These are phyloP conservation scores for Andrena fulva DNA, from an alignment of 2,888 invertebrate genomes.

Conservation along the genomic window DNA sequence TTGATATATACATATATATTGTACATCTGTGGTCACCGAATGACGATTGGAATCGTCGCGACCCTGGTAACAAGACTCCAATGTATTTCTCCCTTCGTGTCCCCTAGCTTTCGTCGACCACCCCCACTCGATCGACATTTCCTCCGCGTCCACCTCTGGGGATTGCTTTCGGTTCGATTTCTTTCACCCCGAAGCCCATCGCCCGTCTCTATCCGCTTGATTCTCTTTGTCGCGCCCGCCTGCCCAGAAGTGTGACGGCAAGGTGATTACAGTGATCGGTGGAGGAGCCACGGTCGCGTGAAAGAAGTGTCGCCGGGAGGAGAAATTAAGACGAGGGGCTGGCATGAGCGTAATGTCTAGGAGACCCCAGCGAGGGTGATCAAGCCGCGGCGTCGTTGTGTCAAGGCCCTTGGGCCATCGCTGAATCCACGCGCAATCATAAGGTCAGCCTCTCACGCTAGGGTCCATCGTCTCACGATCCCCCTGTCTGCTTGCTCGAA, in stretches of 20 bases:
- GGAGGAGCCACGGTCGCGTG: slow-evolving; percentile 17
- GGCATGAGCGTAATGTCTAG: slow-evolving; percentile 33
- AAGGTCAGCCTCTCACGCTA: slow-evolving; percentile 74
- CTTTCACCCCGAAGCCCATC: slow-evolving; percentile 1
- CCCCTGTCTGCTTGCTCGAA: slow-evolving; percentile 59
- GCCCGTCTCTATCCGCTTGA: not conserved
- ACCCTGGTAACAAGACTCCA: slow-evolving; percentile 23
- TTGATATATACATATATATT: too few relatives aligned
- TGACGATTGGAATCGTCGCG: slow-evolving; percentile 5
- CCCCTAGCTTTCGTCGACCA: slow-evolving; percentile 3
- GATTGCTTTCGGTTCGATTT: slow-evolving; percentile 43
- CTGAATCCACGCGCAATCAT: slow-evolving; percentile 61
- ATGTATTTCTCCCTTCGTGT: not conserved
- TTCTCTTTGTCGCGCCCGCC: not conserved
- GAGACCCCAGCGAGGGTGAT: slow-evolving; percentile 37
- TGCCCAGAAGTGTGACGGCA: slow-evolving; percentile 34
- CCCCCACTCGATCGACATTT: slow-evolving; percentile 41
- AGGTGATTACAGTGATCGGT: slow-evolving; percentile 47
- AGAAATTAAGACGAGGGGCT: slow-evolving; percentile 47
- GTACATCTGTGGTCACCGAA: too few relatives aligned
- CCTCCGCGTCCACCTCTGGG: slow-evolving; percentile 15
- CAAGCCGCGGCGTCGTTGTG: slow-evolving; percentile 21
- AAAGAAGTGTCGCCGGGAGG: slow-evolving; percentile 50
- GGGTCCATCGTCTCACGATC: slow-evolving; percentile 58
- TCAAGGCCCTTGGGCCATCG: slow-evolving; percentile 58